These are phyloP conservation scores for Grammomys surdaster DNA, from an alignment of 2,113 vertebrate species.

Conservation along the genomic window DNA sequence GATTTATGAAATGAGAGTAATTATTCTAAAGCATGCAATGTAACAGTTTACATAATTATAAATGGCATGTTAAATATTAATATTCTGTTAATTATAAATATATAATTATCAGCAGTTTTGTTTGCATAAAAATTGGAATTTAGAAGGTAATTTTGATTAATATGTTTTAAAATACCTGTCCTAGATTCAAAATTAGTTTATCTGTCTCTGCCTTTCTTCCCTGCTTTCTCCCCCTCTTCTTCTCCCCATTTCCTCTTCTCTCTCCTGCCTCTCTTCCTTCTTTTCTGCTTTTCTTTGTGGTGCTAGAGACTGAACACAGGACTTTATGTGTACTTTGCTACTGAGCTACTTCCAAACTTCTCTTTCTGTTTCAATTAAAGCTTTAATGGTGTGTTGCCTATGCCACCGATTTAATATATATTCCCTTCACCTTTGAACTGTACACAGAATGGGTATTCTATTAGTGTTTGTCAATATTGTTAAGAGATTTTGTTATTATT, in stretches of 20 bases:
- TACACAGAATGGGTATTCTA: neutral
- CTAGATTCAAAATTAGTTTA: conserved; percentile 18
- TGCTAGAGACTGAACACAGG: neutral
- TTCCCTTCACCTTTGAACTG: conserved; percentile 14
- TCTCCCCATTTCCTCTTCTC: neutral
- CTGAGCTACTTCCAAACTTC: neutral
- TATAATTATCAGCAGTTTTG: conserved; percentile 55
- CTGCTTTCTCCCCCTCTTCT: accelerated
- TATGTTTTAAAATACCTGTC: conserved; percentile 58
- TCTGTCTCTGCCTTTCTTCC: neutral
- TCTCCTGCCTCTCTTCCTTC: neutral
- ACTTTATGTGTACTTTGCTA: neutral
- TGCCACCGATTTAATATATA: conserved; percentile 8
- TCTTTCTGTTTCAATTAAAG: neutral
- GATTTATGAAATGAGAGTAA: conserved; percentile 20
- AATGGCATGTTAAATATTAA: conserved; percentile 13
- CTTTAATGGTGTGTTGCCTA: neutral
- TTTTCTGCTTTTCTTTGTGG: too few species aligned
- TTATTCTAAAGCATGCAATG: neutral
- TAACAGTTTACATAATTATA: neutral
- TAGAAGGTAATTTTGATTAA: conserved; percentile 36
- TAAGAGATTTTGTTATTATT: neutral
- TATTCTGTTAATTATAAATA: conserved; percentile 46
- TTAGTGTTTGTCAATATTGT: conserved; percentile 45
- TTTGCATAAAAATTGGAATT: conserved; percentile 27